Evolutionary conservation across 2,797 vertebrate species (phyloP), one percentile per base, ranked within the genome.

Genomic region (Euphonia xanthogaster): DNA sequence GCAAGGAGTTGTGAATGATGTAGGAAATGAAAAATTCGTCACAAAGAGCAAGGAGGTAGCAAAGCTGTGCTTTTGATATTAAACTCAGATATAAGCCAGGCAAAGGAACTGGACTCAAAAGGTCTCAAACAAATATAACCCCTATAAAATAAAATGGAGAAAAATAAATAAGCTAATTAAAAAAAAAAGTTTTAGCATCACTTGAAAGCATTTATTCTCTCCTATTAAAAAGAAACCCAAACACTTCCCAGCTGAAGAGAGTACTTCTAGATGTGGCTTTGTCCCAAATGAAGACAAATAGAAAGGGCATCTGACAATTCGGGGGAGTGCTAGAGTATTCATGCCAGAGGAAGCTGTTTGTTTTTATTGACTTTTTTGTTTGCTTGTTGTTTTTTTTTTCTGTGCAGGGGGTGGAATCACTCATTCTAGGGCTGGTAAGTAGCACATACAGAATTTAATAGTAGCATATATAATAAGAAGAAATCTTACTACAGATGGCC

Each of bases 11-110:
- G 82, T 94, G 87, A 96, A 95, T 95, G 89, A 86, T 93, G 76
- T 88, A 94, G 95, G 93, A 96, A 97, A 96, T 97, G 94, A 95
- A 94, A 97, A 95, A 93, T 84, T 93, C 0, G 33, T 96, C 87
- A 94, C 93, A 96, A 95, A 96, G 95, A 93, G 37, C 55, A 73
- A 67, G 44, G 60, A 97, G 40, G 70, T 83, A 78, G 65, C 81
- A 95, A 95, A 93, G 76, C 76, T 74, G 45, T 79, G 66, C 55
- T 91, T 96, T 92, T 81, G 95, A 97, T 94, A 95, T 94, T 96
- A 96, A 97, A 95, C 51, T 72, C 76, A 91, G 94, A 95, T 96
- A 96, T 31, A 88, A 84, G 40, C 40, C 23, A 62, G 73, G 55
- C 28, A 86, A 71, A 55, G 33, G 78, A 85, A 81, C 58, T 3